Conservation (phyloP, 2,113 vertebrate species). For the Ameiurus melas region DNA sequence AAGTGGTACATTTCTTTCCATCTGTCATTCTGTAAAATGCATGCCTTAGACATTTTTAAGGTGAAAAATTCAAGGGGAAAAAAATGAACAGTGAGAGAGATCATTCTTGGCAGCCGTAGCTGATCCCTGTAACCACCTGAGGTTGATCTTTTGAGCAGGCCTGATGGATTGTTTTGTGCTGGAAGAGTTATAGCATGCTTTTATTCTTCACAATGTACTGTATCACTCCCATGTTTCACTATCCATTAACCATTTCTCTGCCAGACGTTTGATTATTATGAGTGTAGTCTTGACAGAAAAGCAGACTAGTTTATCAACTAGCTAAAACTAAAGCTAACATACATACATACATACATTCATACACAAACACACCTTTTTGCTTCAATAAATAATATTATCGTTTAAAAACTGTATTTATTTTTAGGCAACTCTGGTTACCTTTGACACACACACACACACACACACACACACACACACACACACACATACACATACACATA, state of each 20-base stretch:
- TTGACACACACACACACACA: no score
- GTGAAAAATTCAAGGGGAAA: constrained; percentile 1
- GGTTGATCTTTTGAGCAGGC: constrained; percentile 27
- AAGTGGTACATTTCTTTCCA: neutral
- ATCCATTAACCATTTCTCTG: constrained; percentile 2
- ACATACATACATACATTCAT: no score
- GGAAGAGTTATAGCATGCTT: constrained; percentile 30
- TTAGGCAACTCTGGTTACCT: no score
- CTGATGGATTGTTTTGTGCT: constrained; percentile 36
- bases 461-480: no score
- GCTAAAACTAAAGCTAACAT: no score
- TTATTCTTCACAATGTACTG: constrained; percentile 14
- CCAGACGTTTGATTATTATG: neutral
- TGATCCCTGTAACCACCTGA: constrained; percentile 18
- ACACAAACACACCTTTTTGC: no score
- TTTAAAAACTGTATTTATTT: no score
- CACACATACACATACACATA: no score
- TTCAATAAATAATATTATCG: no score
- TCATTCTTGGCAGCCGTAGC: constrained; percentile 20
- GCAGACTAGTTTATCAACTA: no score
- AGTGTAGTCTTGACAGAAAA: neutral
- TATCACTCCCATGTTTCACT: constrained; percentile 1
- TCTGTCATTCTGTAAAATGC: neutral
- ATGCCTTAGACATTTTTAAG: neutral
- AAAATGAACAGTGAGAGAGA: neutral